Base-by-base conservation (phyloP, 2,113 vertebrate genomes). In the Dinomys branickii region DNA sequence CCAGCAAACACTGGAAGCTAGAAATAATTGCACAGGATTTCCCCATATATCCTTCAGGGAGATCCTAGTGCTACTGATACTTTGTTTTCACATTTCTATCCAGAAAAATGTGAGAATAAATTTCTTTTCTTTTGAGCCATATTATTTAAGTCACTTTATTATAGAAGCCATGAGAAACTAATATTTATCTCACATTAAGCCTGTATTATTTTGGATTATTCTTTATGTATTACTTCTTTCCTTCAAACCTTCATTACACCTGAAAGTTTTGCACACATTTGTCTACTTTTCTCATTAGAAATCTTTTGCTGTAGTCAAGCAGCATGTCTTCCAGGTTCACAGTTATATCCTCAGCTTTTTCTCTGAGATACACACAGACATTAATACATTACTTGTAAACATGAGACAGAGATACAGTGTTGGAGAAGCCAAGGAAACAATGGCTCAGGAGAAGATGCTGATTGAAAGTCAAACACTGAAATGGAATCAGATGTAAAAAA, bases 401-500 rank as follows among this genome's bases (percentile, higher is more conserved):
- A 12, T 28, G 84, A 71, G 61, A 86, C 52, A 19, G 84, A 75
- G 1, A 52, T 56, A n/a, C 0, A 10, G 11, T 41, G 4, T 67
- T 17, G 16, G 11, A 56, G 20, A 65, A 87, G 38, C 41, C 69
- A 75, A 61, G 12, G 13, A 78, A 80, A 75, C 7, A 58, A 16
- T 73, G 65, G 24, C 69, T 88, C 16, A 35, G 14, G 33, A 73
- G 52, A 88, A 82, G 88, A 71, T 47, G 5, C 3, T 58, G 17
- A 58, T 78, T 75, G 82, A 94, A 80, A 41, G 13, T 78, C 50
- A 93, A 83, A 78, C 20, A 4, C 44, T 86, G 38, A 73, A 44
- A 67, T 28, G 7, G 28, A 93, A 96, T 73, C 44, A 91, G 38
- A 85, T 88, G 28, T 35, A 91, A 41, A 90, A 35, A 67, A 35